Conservation (phyloP, 2,113 vertebrate genomes). For the Charina bottae region DNA sequence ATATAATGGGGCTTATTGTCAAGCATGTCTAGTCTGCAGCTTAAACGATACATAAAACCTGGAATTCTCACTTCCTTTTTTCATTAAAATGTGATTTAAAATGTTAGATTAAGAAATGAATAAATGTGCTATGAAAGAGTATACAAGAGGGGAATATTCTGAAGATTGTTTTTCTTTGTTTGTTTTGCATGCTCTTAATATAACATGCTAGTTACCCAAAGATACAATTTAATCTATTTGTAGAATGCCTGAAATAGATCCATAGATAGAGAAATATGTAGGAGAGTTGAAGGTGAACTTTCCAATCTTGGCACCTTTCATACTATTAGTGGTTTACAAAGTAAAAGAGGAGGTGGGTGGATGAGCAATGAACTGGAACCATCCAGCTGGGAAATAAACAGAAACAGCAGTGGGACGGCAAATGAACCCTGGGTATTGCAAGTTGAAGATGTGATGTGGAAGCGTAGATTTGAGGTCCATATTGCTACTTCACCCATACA, state of each 20-base stretch:
- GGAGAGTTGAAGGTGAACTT: conserved; percentile 20
- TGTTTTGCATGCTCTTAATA: background rate
- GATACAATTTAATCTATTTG: background rate
- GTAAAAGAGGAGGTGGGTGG: background rate
- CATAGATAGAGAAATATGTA: background rate
- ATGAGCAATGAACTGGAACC: background rate
- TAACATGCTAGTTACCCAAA: background rate
- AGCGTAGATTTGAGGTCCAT: conserved; percentile 57
- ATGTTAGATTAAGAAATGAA: background rate
- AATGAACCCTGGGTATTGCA: conserved; percentile 41
- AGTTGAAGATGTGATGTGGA: conserved; percentile 28
- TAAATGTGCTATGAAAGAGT: background rate
- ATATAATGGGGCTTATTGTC: background rate
- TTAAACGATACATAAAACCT: background rate
- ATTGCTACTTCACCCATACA: conserved; percentile 54
- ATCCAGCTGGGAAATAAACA: background rate
- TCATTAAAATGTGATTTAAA: background rate
- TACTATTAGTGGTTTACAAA: background rate
- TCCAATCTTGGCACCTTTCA: conserved; percentile 18
- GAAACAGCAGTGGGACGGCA: background rate
- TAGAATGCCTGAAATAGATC: conserved; percentile 17
- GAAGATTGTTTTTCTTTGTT: accelerated
- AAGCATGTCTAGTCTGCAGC: background rate
- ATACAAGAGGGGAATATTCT: background rate
- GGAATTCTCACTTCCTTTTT: background rate